Percentiles rank a stretch among this genome's conserved stretches.
Conservation (phyloP, 2,113 vertebrate genomes). For the Takifugu flavidus region DNA sequence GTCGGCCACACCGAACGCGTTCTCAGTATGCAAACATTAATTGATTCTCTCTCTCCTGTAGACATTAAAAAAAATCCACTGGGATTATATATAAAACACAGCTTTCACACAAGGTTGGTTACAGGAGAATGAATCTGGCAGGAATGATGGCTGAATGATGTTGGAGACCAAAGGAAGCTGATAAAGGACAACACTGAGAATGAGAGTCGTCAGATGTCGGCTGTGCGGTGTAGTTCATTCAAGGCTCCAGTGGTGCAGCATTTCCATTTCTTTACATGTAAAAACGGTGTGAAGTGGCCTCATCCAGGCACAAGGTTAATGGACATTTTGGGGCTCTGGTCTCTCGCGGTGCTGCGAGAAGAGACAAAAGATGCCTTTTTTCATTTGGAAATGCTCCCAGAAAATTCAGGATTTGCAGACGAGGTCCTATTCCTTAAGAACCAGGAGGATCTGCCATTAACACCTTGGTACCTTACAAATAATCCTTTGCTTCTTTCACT, state of each 20-base stretch:
- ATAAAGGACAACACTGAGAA: constrained; percentile 39
- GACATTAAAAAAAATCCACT: no score
- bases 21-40: no score
- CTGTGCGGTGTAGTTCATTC: constrained; percentile 21
- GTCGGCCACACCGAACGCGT: no score
- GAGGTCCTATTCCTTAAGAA: constrained; percentile 20
- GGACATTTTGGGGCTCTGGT: constrained; percentile 27
- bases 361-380: constrained; percentile 51
- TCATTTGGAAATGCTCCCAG: constrained; percentile 61
- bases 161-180: constrained; percentile 45
- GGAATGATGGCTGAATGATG: constrained; percentile 31
- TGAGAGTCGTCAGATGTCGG: constrained; percentile 35
- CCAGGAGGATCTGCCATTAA: constrained; percentile 30
- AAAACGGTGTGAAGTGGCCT: constrained; percentile 57
- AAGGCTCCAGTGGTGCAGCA: constrained; percentile 29
- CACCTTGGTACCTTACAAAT: constrained; percentile 30
- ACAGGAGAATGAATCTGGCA: constrained; percentile 10
- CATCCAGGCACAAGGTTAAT: constrained; percentile 44
- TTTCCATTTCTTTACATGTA: constrained; percentile 69
- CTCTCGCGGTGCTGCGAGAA: constrained; percentile 42
- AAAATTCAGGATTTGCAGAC: constrained; percentile 56
- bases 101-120: neutral
- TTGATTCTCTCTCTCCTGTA: no score
- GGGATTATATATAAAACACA: no score
- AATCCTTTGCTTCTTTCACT: constrained; percentile 16